Base-by-base conservation (phyloP, 2,113 vertebrate genomes). In the Tauraco erythrolophus region DNA sequence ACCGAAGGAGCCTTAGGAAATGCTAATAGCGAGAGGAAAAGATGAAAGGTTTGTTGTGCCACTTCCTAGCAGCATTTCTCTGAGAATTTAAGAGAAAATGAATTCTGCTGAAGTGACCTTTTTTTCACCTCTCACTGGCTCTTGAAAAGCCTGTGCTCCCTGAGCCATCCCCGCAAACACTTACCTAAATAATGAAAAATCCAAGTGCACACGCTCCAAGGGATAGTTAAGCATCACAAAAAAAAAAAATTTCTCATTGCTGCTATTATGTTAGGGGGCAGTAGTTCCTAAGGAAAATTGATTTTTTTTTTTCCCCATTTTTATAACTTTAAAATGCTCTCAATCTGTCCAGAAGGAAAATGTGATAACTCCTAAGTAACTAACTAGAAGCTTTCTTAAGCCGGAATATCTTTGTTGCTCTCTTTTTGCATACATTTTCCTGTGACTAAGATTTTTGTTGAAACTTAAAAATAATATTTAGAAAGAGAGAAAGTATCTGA, bases 151-250 rank as follows among this genome's bases (percentile, higher is more conserved):
- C 53, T 80, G 11, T 83, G 87, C 45, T 95, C 45, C 65, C 72
- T 62, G 45, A 78, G 51, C 62, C 22, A 2, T 94, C 85, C 57
- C 86, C 81, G 77, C 74, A 91, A 96, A 79, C 79, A 94, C 66
- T 82, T 75, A 81, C 15, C 65, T 88, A 70, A 95, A 89, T 96
- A 94, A 91, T 92, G 87, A 95, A 94, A 95, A 92, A 92, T 64
- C 71, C 45, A 77, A 91, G 66, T 76, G 88, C 75, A 88, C 19
- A 24, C 77, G 72, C 90, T 94, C 89, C 72, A 84, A 76, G 65
- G 91, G 72, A n/a, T 54, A 51, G 62, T 74, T 70, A 74, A 70
- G 39, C 51, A 54, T 50, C n/a, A 53, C 39, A 35, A 15, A 39
- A 88, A 93, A 39, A 88, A 93, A 57, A 68, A 68, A 57, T 25